phyloP scores from a whole-genome alignment of 2,113 vertebrate species.

The Tenrec ecaudatus region DNA sequence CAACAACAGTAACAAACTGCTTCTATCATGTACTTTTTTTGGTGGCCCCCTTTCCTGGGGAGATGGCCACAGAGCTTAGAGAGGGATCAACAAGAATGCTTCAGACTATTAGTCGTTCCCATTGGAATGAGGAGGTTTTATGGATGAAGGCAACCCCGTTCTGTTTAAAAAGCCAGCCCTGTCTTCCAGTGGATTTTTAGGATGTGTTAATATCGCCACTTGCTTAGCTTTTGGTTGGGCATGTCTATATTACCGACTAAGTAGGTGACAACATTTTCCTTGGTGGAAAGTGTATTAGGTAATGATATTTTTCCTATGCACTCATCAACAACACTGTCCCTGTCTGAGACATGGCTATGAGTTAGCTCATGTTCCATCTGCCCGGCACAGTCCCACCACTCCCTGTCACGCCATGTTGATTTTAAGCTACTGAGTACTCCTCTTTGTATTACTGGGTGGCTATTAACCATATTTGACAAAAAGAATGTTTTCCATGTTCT shows the following conservation, averaged over 20 bases:
- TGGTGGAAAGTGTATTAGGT: constrained; percentile 72
- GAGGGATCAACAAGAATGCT: background rate
- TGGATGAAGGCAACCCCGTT: background rate
- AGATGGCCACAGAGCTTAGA: background rate
- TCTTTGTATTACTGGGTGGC: constrained; percentile 75
- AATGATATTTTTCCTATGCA: constrained; percentile 56
- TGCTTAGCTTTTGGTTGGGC: background rate
- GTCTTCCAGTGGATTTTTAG: constrained; percentile 16
- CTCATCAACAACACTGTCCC: constrained; percentile 19
- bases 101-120: background rate
- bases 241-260: constrained; percentile 25
- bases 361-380: constrained; percentile 70
- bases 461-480: constrained; percentile 70
- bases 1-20: too few species aligned
- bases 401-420: constrained; percentile 51
- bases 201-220: background rate
- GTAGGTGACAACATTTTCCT: constrained; percentile 73
- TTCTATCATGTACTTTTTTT: background rate
- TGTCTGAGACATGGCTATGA: constrained; percentile 7
- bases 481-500: constrained; percentile 79
- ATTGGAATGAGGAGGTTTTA: background rate
- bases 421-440: constrained; percentile 75
- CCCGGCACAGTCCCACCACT: background rate
- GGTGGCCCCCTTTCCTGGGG: background rate
- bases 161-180: background rate